Conservation (phyloP, 2,797 vertebrate species). For the Rhynchonycteris naso region DNA sequence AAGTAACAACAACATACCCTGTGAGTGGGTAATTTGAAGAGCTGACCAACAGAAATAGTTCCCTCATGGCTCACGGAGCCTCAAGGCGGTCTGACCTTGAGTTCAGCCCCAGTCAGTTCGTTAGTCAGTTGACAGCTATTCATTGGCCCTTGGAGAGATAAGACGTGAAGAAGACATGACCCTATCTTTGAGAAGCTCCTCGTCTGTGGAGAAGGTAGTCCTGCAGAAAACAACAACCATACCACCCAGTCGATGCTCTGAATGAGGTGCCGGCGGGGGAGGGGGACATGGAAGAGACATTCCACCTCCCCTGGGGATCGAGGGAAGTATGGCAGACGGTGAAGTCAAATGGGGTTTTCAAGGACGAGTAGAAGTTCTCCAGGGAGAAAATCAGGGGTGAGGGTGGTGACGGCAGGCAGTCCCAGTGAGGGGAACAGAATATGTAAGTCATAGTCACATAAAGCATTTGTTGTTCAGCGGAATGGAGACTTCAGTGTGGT, state of each 20-base stretch:
- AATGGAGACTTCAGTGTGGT: neutral
- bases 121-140: neutral
- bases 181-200: neutral
- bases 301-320: neutral
- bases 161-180: neutral
- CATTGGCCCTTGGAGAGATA: neutral
- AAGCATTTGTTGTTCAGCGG: neutral
- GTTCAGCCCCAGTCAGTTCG: neutral
- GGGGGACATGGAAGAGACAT: neutral
- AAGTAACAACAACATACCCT: neutral
- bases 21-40: neutral
- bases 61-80: neutral
- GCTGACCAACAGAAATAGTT: neutral
- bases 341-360: neutral
- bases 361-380: slow-evolving; percentile 40
- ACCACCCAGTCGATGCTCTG: neutral
- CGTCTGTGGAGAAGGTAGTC: neutral
- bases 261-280: neutral
- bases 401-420: neutral
- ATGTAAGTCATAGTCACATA: neutral
- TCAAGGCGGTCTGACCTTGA: neutral
- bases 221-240: neutral
- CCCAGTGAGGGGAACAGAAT: neutral
- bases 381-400: neutral
- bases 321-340: neutral